Base-by-base conservation (phyloP, 2,113 vertebrate species). In the Dasyprocta punctata region DNA sequence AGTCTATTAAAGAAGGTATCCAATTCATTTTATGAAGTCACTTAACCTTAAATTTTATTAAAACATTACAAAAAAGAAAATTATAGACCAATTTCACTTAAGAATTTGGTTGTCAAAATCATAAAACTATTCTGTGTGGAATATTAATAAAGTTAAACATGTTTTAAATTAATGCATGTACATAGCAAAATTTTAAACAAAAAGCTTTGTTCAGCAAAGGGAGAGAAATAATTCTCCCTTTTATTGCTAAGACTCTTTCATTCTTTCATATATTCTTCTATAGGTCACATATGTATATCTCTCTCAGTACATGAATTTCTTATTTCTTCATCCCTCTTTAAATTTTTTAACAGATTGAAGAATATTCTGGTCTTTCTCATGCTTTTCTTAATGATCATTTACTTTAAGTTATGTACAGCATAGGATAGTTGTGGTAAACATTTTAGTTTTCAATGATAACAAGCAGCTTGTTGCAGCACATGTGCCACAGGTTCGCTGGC, bases 191-290 rank as follows among this genome's bases (percentile, higher is more conserved):
- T 44, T 60, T 65, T 22, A 85, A 58, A 82, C 26, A 52, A 83
- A 90, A 86, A 56, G 24, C 47, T 54, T 75, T n/a, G 8, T 60
- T 95, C 33, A 41, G 30, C 47, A 49, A 75, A 86, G 56, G 69
- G 26, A 47, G 47, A n/a, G 90, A 77, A 93, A 41, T 73, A n/a
- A 52, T 93, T 95, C 22, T 96, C 17, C 44, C 28, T 88, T 19
- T 94, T 8, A 36, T 36, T 28, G 7, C 33, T 22, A 6, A 22
- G 7, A 80, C 49, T 63, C 80, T 38, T 86, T 82, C n/a, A 65
- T 75, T 86, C 63, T 75, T 80, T n/a, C 33, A 47, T 89, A 47
- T n/a, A 26, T 56, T 58, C 14, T 86, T 81, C 56, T 10, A 52
- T 26, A 90, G 49, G 77, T 87, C 67, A 69, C 9, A 10, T 77